Base-by-base conservation (phyloP, 2,113 vertebrate genomes). In the Rafetus swinhoei region DNA sequence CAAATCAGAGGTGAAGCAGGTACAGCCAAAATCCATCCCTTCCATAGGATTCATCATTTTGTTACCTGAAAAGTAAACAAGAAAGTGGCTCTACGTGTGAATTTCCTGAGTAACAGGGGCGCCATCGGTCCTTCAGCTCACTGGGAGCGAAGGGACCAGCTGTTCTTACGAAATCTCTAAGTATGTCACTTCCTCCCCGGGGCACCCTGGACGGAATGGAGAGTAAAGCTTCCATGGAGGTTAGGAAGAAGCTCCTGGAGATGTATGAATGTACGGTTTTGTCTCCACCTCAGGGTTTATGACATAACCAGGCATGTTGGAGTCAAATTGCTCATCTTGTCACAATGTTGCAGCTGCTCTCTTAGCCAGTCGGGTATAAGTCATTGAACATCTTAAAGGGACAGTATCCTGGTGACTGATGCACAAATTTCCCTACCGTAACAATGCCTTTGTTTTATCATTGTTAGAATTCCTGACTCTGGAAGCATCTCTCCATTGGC, bases 171-270 rank as follows among this genome's bases (percentile, higher is more conserved):
- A 92, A 83, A 62, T 60, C 79, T 96, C 2, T 93, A 93, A 97
- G 82, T 95, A 55, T 97, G 97, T 96, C 96, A 91, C 82, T 91
- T 82, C 55, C 84, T 97, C 82, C 96, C 97, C 82, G 92, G 81
- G 92, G 96, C 92, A 59, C n/a, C 83, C 96, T 82, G 84, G 77
- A 94, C 88, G 94, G 92, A 90, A 88, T 62, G 74, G 29, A 89
- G 87, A 87, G 85, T 79, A 55, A 35, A 52, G 95, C 52, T 4
- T 87, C 92, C 84, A 21, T 1, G 0, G 79, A 12, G 1, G 84
- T 79, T 0, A 0, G 12, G 8, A 83, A 88, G 89, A 92, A 94
- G 25, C 69, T 96, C 95, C 94, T 87, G 89, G 77, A 95, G 94
- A 89, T 83, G 83, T 81, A 24, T 22, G 53, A 86, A 74, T 96